Evolutionary conservation across 2,888 invertebrate species (phyloP).

Genomic region (Callimorpha dominula): DNA sequence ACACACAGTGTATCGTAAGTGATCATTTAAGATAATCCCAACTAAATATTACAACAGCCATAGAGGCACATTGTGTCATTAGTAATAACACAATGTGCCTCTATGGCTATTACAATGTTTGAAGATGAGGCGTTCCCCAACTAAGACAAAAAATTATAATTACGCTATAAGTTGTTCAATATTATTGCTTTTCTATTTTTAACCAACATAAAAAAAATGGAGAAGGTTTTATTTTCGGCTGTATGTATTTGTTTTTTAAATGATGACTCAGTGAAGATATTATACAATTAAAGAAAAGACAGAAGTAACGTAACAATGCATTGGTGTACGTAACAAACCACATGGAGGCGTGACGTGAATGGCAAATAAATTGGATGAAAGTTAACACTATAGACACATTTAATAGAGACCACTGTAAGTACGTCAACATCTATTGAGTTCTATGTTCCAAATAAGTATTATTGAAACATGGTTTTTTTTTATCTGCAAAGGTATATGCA

Average conservation of each 20-base stretch:
- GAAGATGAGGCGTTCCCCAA: neutral
- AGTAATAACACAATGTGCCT: too few relatives aligned
- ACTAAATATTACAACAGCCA: slow-evolving; percentile 32
- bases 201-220: too few relatives aligned
- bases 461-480: neutral
- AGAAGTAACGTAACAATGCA: slow-evolving; percentile 28
- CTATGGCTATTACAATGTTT: slow-evolving; percentile 5
- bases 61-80: neutral
- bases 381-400: slow-evolving; percentile 28
- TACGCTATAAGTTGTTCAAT: slow-evolving; percentile 1
- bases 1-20: slow-evolving; percentile 31
- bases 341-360: slow-evolving; percentile 40
- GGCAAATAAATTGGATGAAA: slow-evolving; percentile 42
- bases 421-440: neutral
- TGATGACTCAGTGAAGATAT: slow-evolving; percentile 4
- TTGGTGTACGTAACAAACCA: slow-evolving; percentile 35
- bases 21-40: slow-evolving; percentile 40
- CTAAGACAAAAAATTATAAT: slow-evolving; percentile 1
- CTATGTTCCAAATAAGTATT: neutral
- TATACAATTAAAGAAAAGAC: slow-evolving; percentile 25
- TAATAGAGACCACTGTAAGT: slow-evolving; percentile 10
- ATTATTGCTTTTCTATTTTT: slow-evolving; percentile 6
- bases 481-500: too few relatives aligned
- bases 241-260: neutral
- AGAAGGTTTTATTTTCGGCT: too few relatives aligned